Conservation (phyloP, 2,888 invertebrate genomes). For the Tuta absoluta region DNA sequence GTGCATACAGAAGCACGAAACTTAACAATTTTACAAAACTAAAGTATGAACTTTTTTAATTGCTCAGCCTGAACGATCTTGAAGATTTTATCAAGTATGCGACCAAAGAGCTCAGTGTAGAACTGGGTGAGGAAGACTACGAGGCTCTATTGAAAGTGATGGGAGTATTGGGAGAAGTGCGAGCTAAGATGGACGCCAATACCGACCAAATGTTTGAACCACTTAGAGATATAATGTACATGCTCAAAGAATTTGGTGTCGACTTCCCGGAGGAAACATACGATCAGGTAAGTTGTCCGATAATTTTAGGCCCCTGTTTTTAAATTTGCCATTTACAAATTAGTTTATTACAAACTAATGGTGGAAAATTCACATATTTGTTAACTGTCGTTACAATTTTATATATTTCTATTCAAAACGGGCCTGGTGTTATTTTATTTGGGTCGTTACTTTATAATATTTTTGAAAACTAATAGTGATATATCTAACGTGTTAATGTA, state of each 20-base stretch:
- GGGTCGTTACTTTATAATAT: no score
- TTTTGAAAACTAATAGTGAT: no score
- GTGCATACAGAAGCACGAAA: no score
- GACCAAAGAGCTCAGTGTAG: slow-evolving; percentile 85
- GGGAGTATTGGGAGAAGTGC: slow-evolving; percentile 91
- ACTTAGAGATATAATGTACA: slow-evolving; percentile 90
- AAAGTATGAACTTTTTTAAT: not conserved
- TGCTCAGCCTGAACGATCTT: slow-evolving; percentile 85
- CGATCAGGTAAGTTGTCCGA: slow-evolving; percentile 83
- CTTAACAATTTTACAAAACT: no score
- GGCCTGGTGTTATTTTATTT: no score
- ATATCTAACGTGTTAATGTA: no score
- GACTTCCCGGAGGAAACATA: slow-evolving; percentile 90
- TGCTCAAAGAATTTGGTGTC: slow-evolving; percentile 92
- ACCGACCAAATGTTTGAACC: slow-evolving; percentile 96
- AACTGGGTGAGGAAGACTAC: slow-evolving; percentile 92
- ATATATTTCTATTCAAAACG: no score
- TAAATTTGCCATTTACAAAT: no score
- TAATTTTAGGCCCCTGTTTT: not conserved
- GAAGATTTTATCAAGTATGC: slow-evolving; percentile 89
- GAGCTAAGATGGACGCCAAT: slow-evolving; percentile 81
- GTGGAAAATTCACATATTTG: no score
- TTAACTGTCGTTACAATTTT: no score
- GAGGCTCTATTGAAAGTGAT: slow-evolving; percentile 91
- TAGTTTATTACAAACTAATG: no score